These are phyloP conservation scores for Semicossyphus pulcher DNA, from an alignment of 2,113 vertebrate species.

Conservation along the genomic window DNA sequence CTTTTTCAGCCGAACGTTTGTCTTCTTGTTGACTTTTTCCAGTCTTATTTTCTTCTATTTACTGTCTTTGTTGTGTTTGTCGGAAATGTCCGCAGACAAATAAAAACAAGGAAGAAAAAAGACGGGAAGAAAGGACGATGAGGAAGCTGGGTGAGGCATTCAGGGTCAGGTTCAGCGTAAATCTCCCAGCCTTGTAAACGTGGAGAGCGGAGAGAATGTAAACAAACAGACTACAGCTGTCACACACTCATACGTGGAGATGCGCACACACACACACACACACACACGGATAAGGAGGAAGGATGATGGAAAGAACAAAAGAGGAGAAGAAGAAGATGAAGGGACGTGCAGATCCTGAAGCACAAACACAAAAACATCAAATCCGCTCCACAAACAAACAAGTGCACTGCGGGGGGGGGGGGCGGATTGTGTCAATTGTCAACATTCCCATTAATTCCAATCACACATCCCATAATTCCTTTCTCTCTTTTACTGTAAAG, in stretches of 20 bases:
- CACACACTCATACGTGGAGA: slow-evolving; percentile 52
- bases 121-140: neutral
- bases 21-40: slow-evolving; percentile 18
- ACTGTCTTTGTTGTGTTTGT: neutral
- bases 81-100: neutral
- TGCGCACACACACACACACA: slow-evolving; percentile 16
- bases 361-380: slow-evolving; percentile 33
- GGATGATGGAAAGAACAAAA: slow-evolving; percentile 1
- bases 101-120: neutral
- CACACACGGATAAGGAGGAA: neutral
- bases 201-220: slow-evolving; percentile 48
- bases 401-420: slow-evolving; percentile 22
- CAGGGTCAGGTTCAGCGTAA: slow-evolving; percentile 66
- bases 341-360: slow-evolving; percentile 13
- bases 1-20: slow-evolving; percentile 21
- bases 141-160: slow-evolving; percentile 55
- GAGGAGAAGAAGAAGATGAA: neutral
- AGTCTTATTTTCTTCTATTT: neutral
- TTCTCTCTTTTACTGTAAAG: slow-evolving; percentile 29
- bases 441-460: slow-evolving; percentile 72
- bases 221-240: slow-evolving; percentile 77
- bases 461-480: slow-evolving; percentile 68
- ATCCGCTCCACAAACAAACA: slow-evolving; percentile 71
- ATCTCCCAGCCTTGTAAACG: slow-evolving; percentile 66
- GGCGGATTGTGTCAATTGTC: slow-evolving; percentile 59